Conservation (phyloP, 2,113 vertebrate genomes). For the Nyctereutes procyonoides region DNA sequence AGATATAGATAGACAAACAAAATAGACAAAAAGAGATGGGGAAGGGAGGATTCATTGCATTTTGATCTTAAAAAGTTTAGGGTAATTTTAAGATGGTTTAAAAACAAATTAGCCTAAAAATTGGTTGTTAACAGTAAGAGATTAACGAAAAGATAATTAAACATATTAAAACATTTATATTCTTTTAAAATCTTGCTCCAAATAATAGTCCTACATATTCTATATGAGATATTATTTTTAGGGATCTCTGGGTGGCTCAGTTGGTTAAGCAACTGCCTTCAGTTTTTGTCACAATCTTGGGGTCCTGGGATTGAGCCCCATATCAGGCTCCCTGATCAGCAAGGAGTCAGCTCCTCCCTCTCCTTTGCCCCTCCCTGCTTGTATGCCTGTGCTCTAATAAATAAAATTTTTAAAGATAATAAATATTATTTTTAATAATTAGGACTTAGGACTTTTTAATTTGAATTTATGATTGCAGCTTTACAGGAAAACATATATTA, state of each 20-base stretch:
- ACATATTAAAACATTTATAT: slow-evolving; percentile 2
- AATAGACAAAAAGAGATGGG: not conserved
- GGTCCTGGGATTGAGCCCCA: too few species aligned
- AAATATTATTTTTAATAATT: not conserved
- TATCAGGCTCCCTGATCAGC: too few species aligned
- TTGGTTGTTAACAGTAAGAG: not conserved
- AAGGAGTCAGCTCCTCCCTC: too few species aligned
- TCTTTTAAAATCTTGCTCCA: slow-evolving; percentile 42
- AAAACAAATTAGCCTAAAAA: slow-evolving; percentile 24
- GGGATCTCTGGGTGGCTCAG: too few species aligned
- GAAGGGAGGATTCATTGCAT: not conserved
- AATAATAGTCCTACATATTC: not conserved
- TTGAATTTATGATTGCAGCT: not conserved
- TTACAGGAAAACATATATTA: not conserved
- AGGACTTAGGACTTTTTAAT: not conserved
- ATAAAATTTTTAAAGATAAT: too few species aligned
- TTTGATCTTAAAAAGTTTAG: not conserved
- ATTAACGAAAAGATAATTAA: slow-evolving; percentile 12
- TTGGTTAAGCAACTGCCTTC: too few species aligned
- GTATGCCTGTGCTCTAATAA: too few species aligned
- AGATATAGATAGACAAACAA: not conserved
- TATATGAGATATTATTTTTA: not conserved
- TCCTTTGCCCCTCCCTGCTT: too few species aligned
- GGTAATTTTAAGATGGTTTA: slow-evolving; percentile 3
- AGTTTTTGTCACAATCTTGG: too few species aligned